Conservation (phyloP, 2,113 vertebrate genomes). For the Saimiri boliviensis region DNA sequence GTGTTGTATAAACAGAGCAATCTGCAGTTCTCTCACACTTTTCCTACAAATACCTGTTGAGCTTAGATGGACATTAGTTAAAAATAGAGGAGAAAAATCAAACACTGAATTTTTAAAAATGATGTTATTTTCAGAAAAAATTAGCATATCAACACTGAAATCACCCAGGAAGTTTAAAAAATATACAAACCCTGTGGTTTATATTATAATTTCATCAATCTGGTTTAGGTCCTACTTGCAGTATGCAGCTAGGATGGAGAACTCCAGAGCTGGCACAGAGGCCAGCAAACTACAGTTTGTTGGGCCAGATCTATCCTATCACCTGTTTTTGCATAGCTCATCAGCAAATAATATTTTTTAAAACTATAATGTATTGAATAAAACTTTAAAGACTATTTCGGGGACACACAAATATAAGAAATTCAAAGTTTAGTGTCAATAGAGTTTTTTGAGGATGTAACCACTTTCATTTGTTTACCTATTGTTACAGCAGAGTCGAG, state of each 20-base stretch:
- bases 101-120: neutral
- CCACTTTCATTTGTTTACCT: neutral
- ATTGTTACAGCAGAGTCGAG: neutral
- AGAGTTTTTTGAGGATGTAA: too few relatives aligned
- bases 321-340: neutral
- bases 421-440: too few relatives aligned
- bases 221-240: neutral
- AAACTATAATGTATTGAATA: neutral
- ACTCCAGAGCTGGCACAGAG: neutral
- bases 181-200: neutral
- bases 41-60: neutral
- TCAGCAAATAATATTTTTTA: neutral
- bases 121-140: neutral
- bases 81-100: neutral
- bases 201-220: neutral
- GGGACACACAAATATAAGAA: neutral
- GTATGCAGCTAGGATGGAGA: neutral
- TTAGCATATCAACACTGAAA: neutral
- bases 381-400: neutral
- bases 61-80: neutral
- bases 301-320: neutral
- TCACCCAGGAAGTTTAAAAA: neutral
- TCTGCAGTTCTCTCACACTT: neutral
- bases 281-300: neutral
- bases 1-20: neutral